A percentile compares a stretch with the other conserved stretches of the same genome.
Evolutionary conservation across 2,797 vertebrate genomes (phyloP).

Genomic region (Capromys pilorides): DNA sequence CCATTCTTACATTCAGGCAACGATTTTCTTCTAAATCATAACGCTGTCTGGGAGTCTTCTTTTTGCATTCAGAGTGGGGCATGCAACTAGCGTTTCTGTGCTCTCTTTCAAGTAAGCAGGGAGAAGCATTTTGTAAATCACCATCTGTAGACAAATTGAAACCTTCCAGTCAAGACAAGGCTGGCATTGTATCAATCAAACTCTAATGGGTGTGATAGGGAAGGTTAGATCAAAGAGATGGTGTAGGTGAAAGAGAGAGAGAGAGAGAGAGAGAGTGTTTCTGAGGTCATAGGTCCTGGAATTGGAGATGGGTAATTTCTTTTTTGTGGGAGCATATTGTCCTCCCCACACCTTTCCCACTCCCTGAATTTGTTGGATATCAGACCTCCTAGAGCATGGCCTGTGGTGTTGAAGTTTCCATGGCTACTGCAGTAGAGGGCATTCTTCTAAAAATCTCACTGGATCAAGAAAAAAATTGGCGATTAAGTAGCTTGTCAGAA

Average conservation of each 20-base stretch:
- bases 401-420: constrained; percentile 33
- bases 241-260: neutral
- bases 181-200: neutral
- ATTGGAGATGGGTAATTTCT: neutral
- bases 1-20: neutral
- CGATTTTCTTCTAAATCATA: neutral
- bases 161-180: neutral
- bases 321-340: neutral
- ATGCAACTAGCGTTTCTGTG: neutral
- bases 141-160: neutral
- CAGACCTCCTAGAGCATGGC: neutral
- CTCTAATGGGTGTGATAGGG: neutral
- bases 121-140: neutral
- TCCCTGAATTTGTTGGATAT: neutral
- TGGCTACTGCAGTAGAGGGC: neutral
- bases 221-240: neutral
- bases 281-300: neutral
- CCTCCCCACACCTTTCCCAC: neutral
- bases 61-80: neutral
- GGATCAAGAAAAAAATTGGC: constrained; percentile 19
- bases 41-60: neutral
- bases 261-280: no score
- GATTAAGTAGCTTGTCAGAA: neutral
- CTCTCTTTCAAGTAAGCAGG: neutral
- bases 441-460: constrained; percentile 64